Evolutionary conservation across 2,113 vertebrate species (phyloP), one percentile per base, ranked within the genome.

Genomic region (Phaetusa simplex): DNA sequence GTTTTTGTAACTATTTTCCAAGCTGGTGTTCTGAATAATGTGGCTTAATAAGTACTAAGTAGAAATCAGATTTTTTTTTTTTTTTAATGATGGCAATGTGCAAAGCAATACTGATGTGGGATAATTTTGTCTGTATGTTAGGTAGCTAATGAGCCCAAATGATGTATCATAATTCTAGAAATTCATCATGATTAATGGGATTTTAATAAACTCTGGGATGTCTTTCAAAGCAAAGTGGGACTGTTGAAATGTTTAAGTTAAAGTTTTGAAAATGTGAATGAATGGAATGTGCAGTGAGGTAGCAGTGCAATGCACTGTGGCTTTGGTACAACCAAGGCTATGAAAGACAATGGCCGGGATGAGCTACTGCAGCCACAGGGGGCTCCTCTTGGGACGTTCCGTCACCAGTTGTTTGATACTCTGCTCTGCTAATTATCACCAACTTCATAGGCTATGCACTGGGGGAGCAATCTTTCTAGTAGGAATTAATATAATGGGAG

Each of bases 1-100:
- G 11, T 5, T 26, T 91, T 73, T 82, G 73, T 69, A 86, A 66
- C 26, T 4, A 20, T 95, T 95, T 95, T 94, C 85, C 76, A 66
- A 73, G 66, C 67, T 95, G 82, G 62, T 97, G 86, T 86, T 88
- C 59, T 93, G 87, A 92, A 92, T 97, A 95, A 96, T 92, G n/a
- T 89, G 82, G 91, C 69, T 94, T 97, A 96, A 94, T 80, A 89
- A n/a, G 38, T 61, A 38, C 34, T 88, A 88, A 94, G 69, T 53
- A 79, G 52, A 65, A 94, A 18, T 56, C 47, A 42, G 26, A 29
- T 47, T 21, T 40, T 50, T 21, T 43, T 42, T 9, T 30, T 34
- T 40, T 87, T 32, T 80, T 43, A 92, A 89, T 56, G 43, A 50
- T 81, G 14, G 55, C 45, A 64, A 20, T 78, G 59, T 74, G 71